Evolutionary conservation across 2,797 vertebrate species (phyloP).

Genomic region (Anguilla pacifica): DNA sequence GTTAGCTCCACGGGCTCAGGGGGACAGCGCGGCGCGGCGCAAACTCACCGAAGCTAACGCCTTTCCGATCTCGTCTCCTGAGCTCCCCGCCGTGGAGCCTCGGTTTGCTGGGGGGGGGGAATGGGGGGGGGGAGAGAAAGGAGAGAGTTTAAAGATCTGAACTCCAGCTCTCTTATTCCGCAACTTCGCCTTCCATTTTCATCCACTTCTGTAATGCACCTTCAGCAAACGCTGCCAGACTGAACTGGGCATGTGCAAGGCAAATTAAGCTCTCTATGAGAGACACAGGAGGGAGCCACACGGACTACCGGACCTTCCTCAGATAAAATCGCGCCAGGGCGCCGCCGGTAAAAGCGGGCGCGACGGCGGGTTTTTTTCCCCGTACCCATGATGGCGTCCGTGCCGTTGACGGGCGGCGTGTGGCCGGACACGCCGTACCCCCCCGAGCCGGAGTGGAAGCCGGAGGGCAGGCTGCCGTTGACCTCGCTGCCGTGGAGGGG

Average conservation of each 20-base stretch:
- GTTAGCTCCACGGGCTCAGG: background rate
- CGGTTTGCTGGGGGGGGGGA: slow-evolving; percentile 74
- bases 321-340: background rate
- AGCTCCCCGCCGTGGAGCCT: slow-evolving; percentile 89
- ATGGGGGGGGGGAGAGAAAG: background rate
- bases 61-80: slow-evolving; percentile 97
- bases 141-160: slow-evolving; percentile 35
- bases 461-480: slow-evolving; percentile 80
- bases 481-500: slow-evolving; percentile 90
- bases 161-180: background rate
- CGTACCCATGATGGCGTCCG: slow-evolving; percentile 86
- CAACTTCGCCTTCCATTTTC: background rate
- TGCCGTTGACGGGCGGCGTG: slow-evolving; percentile 85
- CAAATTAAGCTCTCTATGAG: too few relatives aligned
- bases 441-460: slow-evolving; percentile 78
- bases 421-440: slow-evolving; percentile 82
- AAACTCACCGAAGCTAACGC: slow-evolving; percentile 93
- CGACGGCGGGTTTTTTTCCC: too few relatives aligned
- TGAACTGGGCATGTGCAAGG: background rate
- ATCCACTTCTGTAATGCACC: background rate
- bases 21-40: background rate
- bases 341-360: background rate
- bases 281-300: too few relatives aligned
- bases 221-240: background rate
- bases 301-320: too few relatives aligned